Percentiles rank a stretch among this genome's conserved stretches.
phyloP scores from a whole-genome alignment of 2,888 invertebrate species.

The Hypercompe scribonia region DNA sequence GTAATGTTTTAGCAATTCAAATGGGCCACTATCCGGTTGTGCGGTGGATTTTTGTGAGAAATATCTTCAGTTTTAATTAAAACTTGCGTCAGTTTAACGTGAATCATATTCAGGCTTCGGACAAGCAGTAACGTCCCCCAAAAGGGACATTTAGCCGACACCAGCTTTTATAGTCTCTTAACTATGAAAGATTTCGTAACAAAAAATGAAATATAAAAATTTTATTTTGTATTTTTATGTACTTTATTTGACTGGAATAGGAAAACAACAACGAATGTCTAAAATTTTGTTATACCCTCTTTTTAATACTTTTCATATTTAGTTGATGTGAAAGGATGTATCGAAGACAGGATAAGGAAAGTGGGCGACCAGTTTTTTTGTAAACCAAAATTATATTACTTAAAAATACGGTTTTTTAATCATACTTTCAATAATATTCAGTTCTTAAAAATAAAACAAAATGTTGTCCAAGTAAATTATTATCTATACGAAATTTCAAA shows the following conservation, averaged over 20 bases:
- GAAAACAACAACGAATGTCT: neutral
- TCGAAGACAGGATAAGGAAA: neutral
- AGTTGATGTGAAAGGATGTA: neutral
- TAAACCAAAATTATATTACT: neutral
- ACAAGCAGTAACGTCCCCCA: conserved; percentile 66
- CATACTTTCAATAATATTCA: no score
- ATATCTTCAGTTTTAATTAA: conserved; percentile 77
- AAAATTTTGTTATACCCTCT: neutral
- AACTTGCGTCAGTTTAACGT: conserved; percentile 66
- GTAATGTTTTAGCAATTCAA: conserved; percentile 49
- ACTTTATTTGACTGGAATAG: neutral
- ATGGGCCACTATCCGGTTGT: conserved; percentile 43
- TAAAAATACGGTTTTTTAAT: neutral
- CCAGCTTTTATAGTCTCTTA: conserved; percentile 56
- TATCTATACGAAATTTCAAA: no score
- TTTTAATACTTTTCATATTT: neutral
- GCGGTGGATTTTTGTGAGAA: conserved; percentile 60
- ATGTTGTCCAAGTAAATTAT: no score
- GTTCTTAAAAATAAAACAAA: no score
- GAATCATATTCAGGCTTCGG: conserved; percentile 70
- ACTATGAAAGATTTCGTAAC: conserved; percentile 53
- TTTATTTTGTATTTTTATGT: conserved; percentile 23
- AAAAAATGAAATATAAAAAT: conserved; percentile 40
- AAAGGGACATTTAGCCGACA: conserved; percentile 64
- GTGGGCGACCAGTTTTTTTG: no score